Evolutionary conservation across 2,888 invertebrate genomes (phyloP).

Genomic region (Resseliella maxima): DNA sequence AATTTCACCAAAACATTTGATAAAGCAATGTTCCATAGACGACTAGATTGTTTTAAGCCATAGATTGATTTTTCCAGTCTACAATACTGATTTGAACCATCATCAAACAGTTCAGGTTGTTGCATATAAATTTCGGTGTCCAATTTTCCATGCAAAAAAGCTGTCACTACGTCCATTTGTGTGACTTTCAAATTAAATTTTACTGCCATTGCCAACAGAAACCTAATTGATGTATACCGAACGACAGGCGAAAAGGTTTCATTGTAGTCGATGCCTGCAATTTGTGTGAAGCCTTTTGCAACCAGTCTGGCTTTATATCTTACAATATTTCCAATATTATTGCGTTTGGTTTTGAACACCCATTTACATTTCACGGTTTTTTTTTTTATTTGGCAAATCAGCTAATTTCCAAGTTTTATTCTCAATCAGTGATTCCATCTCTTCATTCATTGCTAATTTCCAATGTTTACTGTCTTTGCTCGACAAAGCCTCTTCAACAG

Average conservation of each 20-base stretch:
- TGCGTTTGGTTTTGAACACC: slow-evolving; percentile 61
- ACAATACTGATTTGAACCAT: slow-evolving; percentile 57
- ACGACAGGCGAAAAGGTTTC: slow-evolving; percentile 39
- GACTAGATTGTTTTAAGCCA: slow-evolving; percentile 59
- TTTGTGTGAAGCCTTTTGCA: slow-evolving; percentile 61
- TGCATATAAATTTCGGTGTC: slow-evolving; percentile 57
- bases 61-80: slow-evolving; percentile 59
- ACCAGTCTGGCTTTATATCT: slow-evolving; percentile 62
- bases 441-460: slow-evolving; percentile 61
- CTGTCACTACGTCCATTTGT: slow-evolving; percentile 59
- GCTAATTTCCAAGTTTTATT: slow-evolving; percentile 62
- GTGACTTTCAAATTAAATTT: slow-evolving; percentile 56
- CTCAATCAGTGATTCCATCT: slow-evolving; percentile 62
- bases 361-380: slow-evolving; percentile 61
- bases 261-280: neutral
- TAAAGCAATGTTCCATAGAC: slow-evolving; percentile 58
- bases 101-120: slow-evolving; percentile 59
- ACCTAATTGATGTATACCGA: slow-evolving; percentile 54
- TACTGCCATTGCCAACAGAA: slow-evolving; percentile 53
- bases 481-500: slow-evolving; percentile 58
- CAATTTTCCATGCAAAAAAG: neutral
- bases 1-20: slow-evolving; percentile 56
- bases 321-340: slow-evolving; percentile 61
- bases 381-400: slow-evolving; percentile 60
- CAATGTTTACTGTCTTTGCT: slow-evolving; percentile 59